Percentiles rank a stretch among this genome's conserved stretches.
phyloP scores from a whole-genome alignment of 2,113 vertebrate species.

The Morphnarchus princeps region DNA sequence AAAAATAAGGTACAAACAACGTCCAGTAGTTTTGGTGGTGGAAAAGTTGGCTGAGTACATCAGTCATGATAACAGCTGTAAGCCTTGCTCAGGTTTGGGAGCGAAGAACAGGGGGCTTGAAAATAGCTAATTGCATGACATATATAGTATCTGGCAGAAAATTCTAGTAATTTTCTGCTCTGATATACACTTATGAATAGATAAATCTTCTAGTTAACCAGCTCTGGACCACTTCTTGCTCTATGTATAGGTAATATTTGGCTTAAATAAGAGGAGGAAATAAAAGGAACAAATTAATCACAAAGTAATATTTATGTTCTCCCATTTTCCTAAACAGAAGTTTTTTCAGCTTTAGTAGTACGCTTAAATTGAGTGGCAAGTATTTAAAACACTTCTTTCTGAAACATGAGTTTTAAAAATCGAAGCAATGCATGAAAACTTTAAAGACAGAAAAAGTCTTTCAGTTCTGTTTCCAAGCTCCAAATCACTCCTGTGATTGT shows the following conservation, averaged over 20 bases:
- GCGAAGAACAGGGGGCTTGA: neutral
- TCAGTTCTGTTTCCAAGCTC: neutral
- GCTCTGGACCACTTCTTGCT: neutral
- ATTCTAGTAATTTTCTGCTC: neutral
- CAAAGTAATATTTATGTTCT: neutral
- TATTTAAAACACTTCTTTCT: neutral
- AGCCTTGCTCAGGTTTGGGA: neutral
- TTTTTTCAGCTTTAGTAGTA: neutral
- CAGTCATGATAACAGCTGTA: neutral
- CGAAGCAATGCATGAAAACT: neutral
- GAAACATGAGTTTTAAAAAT: neutral
- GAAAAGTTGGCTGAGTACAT: neutral
- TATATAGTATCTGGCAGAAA: neutral
- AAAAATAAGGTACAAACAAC: too few species aligned
- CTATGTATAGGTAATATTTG: neutral
- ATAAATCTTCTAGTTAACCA: neutral
- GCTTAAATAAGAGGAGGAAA: neutral
- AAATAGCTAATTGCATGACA: neutral
- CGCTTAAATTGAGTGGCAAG: neutral
- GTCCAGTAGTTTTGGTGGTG: neutral
- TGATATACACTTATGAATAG: neutral
- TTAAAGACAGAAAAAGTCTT: neutral
- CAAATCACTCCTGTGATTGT: neutral
- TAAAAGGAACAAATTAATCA: neutral
- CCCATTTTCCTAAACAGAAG: neutral